Base-by-base conservation (phyloP, 2,888 invertebrate species). In the Steinernema carpocapsae region DNA sequence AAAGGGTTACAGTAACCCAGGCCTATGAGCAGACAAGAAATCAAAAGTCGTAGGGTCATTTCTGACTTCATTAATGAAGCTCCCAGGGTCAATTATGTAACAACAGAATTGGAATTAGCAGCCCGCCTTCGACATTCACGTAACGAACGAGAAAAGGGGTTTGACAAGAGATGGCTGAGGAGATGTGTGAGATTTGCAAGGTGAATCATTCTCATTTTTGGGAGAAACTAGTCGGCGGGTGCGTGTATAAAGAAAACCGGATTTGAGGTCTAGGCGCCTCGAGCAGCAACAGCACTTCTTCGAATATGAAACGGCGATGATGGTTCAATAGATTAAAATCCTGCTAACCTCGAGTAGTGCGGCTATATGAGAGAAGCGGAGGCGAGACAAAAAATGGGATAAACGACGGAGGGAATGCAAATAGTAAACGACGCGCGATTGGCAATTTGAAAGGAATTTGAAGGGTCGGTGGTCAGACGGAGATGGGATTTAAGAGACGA, bases 21-120 rank as follows among this genome's bases (percentile, higher is more conserved):
- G 10, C 37, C 37, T 3, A 37, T 22, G 72, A 43, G n/a, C 22
- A 46, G 4, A 42, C 46, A n/a, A n/a, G 17, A 12, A 46, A 24
- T 22, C 46, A 72, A 17, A 3, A 24, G 12, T 26, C 24, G 32
- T 22, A 48, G 1, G 29, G 19, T 32, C 64, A 64, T 64, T n/a
- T 64, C 32, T 64, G 64, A 32, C 26, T 64, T 14, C 6, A 17
- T n/a, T 19, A 48, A 14, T 12, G 26, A n/a, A 29, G 32, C 64
- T 64, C 14, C 22, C 32, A 12, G 29, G 29, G 29, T 64, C 29
- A 32, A 64, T 64, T 64, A 64, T 64, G 64, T 64, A 64, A 64
- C 32, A 29, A 29, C 19, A 48, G 17, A 17, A 14, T 19, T 19
- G 48, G n/a, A 48, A 48, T n/a, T 48, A 17, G 48, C 19, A 48